phyloP scores from a whole-genome alignment of 2,888 invertebrate genomes.

The Philhelius pedissequus region DNA sequence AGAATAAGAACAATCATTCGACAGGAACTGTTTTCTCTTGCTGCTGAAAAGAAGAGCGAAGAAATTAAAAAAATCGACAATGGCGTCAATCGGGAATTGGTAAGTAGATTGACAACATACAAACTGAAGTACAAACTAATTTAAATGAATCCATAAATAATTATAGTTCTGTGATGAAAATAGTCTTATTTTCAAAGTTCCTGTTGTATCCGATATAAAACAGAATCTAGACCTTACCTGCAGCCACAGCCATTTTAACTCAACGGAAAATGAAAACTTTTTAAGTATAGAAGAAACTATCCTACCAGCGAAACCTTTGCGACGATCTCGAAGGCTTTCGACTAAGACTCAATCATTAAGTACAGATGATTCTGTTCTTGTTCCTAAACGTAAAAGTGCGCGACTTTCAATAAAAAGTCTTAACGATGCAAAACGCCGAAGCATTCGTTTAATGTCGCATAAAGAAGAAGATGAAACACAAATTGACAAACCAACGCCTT shows the following conservation, averaged over 20 bases:
- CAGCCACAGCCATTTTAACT: not conserved
- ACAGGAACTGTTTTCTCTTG: constrained; percentile 51
- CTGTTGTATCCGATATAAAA: constrained; percentile 51
- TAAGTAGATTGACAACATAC: constrained; percentile 58
- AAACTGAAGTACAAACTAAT: not conserved
- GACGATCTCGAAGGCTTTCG: constrained; percentile 37
- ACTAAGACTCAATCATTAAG: not conserved
- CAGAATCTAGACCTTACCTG: not conserved
- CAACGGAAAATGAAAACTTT: constrained; percentile 14
- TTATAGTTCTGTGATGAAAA: constrained; percentile 69
- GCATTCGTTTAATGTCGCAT: constrained; percentile 52
- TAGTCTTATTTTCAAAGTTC: constrained; percentile 71
- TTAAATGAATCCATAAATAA: not conserved
- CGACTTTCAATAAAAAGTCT: constrained; percentile 23
- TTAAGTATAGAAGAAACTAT: constrained; percentile 10
- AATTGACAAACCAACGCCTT: not conserved
- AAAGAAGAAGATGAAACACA: not conserved
- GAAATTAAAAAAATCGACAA: not conserved
- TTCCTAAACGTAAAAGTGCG: constrained; percentile 16
- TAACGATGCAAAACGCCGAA: constrained; percentile 49
- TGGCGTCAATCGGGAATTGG: constrained; percentile 68
- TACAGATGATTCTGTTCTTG: not conserved
- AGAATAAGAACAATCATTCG: constrained; percentile 62
- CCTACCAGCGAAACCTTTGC: constrained; percentile 13
- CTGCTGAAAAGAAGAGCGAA: constrained; percentile 1